Evolutionary conservation across 2,113 vertebrate species (phyloP), one percentile per base, ranked within the genome.

Genomic region (Prietella phreatophila): DNA sequence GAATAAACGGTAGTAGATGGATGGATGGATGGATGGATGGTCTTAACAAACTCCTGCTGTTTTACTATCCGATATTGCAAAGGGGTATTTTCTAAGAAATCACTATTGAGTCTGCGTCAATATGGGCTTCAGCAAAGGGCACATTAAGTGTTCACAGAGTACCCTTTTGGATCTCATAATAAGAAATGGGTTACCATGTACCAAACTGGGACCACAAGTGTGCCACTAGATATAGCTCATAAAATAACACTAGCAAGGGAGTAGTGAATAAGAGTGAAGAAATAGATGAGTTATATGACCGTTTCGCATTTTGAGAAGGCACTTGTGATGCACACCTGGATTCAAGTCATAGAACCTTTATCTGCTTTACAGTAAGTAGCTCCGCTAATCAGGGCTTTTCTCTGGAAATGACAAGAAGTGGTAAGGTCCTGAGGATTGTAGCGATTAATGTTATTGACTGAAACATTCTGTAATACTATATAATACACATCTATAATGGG

Each of bases 381-480:
- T 5, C 55, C 13, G 2, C 75, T 27, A 50, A 78, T 78, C 42
- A 15, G 42, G 10, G 20, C 33, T 81, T 86, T 79, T 81, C 19
- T 65, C 60, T 81, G 58, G 39, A 55, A 86, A 63, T 7, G 47
- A 85, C 75, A 63, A 53, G 30, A 27, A 53, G 47, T 13, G 0
- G 22, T 55, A 17, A 55, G 14, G 27, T 56, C 50, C n/a, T 56
- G 22, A 53, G 25, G 42, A 78, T 50, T 14, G 25, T 78, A 4
- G 36, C 50, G 42, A 47, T 79, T 78, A 67, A 17, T 14, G 11
- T 87, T 65, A 58, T 82, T 78, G 60, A 67, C 42, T 86, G 63
- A 69, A 87, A 69, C 50, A 67, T 14, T 76, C 55, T 82, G 25
- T 67, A 39, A 67, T 75, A 63, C 73, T 85, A 33, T 87, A 75